Evolutionary conservation across 2,888 invertebrate species (phyloP), one percentile per base, ranked within the genome.

Genomic region (Cynaeus angustus): DNA sequence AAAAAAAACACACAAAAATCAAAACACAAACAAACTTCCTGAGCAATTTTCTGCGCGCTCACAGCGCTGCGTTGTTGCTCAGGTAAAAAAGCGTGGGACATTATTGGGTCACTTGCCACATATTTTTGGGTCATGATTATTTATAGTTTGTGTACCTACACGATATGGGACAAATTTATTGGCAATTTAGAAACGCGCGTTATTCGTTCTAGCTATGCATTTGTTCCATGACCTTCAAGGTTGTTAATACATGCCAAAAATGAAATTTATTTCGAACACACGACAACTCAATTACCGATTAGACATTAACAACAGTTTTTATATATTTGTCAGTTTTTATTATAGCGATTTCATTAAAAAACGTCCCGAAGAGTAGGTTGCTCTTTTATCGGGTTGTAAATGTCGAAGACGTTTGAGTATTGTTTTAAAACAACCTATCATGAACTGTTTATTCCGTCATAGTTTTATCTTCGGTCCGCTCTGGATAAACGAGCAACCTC

Each of bases 1-100:
- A 78, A 77, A 75, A 77, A 21, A 82, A 81, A 83, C 80, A 83
- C 79, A 81, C 82, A 1, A 81, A 83, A 80, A 82, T 80, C 80
- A 83, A 82, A 81, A 81, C 81, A 82, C 82, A 83, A 80, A 78
- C 77, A 79, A 43, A 62, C 28, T 12, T n/a, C n/a, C 41, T 41
- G 58, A 10, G 43, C 45, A 12, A 68, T 50, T 56, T 66, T 55
- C 55, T 56, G 66, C 66, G 66, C 66, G 64, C 66, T 33, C n/a
- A 33, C 8, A 13, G 66, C 56, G 66, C 66, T 66, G 66, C 66
- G 56, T 46, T 66, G 46, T 66, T 37, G 56, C 46, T 14, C 66
- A 66, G 55, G 46, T 53, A 30, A 50, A 14, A 38, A 4, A 8
- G n/a, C 53, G 33, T n/a, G 43, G 28, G 50, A 8, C 38, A 53